Base-by-base conservation (phyloP, 1,140 invertebrate genomes). In the Brachionus rubens region DNA sequence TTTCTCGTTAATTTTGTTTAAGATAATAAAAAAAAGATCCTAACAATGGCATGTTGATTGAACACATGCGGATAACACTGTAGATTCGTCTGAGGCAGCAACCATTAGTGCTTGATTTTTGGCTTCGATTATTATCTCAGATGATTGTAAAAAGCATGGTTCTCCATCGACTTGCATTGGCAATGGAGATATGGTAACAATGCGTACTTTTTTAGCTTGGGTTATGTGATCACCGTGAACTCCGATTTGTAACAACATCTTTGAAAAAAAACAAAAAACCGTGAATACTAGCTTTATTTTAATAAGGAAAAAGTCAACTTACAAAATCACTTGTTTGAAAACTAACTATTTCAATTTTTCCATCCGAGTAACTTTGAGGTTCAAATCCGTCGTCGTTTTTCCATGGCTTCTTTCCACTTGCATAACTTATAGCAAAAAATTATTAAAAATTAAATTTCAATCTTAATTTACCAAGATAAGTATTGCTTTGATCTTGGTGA, bases 161-260 rank as follows among this genome's bases (percentile, higher is more conserved):
- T 76, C 75, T 24, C 75, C 75, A 12, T 76, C 75, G 12, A 76
- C 40, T 76, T 76, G 52, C 75, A 76, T 76, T 24, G 75, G 75
- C 9, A 76, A 16, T 21, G 46, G 48, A 9, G 16, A 40, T n/a
- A 3, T 36, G 2, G 52, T 76, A 21, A 30, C 28, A 3, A 76
- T 59, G 43, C 36, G 16, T 16, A 76, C 43, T 47, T 62, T 30
- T 16, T 33, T 76, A 4, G 46, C 52, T 50, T 76, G 75, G 3
- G 75, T 48, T 30, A 76, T 76, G 9, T 48, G 59, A 36, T 76
- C 52, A 65, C 75, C 75, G 30, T 43, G 36, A 16, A 47, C 52
- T 33, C 75, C 75, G 0, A 76, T 59, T 48, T 62, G 70, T 36
- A 75, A 48, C 9, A 72, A 19, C 68, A 72, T 72, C 68, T 72